Percentiles rank a stretch among this genome's conserved stretches.
These are phyloP conservation scores for Pimpla rufipes DNA, from an alignment of 2,888 invertebrate species.

Conservation along the genomic window DNA sequence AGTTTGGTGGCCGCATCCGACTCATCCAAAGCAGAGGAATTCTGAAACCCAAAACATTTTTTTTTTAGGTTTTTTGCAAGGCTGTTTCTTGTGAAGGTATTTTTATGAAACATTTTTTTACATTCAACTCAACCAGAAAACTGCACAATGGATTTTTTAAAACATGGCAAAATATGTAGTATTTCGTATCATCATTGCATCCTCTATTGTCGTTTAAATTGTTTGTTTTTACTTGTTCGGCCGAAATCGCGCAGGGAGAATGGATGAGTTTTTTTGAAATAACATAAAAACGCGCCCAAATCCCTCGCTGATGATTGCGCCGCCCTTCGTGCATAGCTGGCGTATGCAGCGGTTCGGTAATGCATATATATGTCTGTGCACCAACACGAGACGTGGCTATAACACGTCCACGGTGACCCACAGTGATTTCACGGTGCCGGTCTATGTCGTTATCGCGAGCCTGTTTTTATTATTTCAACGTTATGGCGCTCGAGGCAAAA, in stretches of 20 bases:
- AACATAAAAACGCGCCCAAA: not conserved
- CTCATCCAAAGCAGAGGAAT: too few relatives aligned
- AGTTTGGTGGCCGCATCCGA: not conserved
- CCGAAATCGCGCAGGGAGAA: not conserved
- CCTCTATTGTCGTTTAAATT: not conserved
- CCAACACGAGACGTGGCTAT: not conserved
- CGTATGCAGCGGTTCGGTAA: too few relatives aligned
- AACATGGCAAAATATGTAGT: not conserved
- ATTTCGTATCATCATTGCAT: not conserved
- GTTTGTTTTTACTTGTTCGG: not conserved
- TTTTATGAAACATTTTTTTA: too few relatives aligned
- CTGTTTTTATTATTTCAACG: conserved; percentile 63
- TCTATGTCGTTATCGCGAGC: conserved; percentile 52
- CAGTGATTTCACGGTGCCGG: conserved; percentile 42
- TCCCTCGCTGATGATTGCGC: not conserved
- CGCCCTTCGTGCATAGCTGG: not conserved
- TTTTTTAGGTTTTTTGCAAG: too few relatives aligned
- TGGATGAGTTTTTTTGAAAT: not conserved
- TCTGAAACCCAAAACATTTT: too few relatives aligned
- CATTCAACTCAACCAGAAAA: too few relatives aligned
- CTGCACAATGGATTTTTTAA: too few relatives aligned
- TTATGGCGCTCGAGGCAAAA: conserved; percentile 57
- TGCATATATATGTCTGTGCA: not conserved
- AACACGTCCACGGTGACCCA: not conserved
- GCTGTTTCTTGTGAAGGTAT: too few relatives aligned